Base-by-base conservation (phyloP, 2,113 vertebrate species). In the Lagenorhynchus albirostris region DNA sequence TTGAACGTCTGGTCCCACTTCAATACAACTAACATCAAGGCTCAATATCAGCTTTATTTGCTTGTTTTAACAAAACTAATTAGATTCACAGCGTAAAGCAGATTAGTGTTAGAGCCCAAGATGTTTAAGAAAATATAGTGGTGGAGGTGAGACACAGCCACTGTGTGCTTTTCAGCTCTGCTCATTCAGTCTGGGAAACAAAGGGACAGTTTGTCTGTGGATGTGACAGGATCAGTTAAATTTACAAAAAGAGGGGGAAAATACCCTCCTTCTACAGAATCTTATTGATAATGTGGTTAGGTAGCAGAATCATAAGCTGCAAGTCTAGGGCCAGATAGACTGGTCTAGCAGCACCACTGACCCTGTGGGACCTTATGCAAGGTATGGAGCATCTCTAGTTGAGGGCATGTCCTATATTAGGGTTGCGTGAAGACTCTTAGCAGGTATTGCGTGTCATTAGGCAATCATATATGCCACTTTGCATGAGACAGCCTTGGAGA, bases 61-160 rank as follows among this genome's bases (percentile, higher is more conserved):
- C 95, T 97, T 76, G 94, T 74, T 97, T 60, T 91, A 82, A 89
- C 31, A 58, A 55, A 96, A 68, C 85, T 97, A 97, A 98, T 98
- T 97, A 97, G 91, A 97, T 96, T 98, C 92, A 97, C 89, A 94
- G 50, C 58, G 97, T 68, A 98, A 97, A 96, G 33, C 55, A 92
- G 25, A 38, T 8, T 10, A 80, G 20, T 26, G 13, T 31, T 38
- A 55, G 76, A 97, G 38, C 47, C 79, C 63, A 97, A 53, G 70
- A 90, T 90, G 77, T 86, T 95, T 94, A 89, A 96, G 92, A 90
- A 90, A 95, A 74, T 67, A 6, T 6, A 0, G 0, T 23, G 73
- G 88, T n/a, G 58, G 82, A 97, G 68, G 13, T 73, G 73, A 98
- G 80, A 33, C 25, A 86, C 21, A 20, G 53, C 50, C 29, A 77